A percentile compares a stretch with the other conserved stretches of the same genome.
phyloP scores from a whole-genome alignment of 2,797 vertebrate genomes.

The Sebastes wilsoni region DNA sequence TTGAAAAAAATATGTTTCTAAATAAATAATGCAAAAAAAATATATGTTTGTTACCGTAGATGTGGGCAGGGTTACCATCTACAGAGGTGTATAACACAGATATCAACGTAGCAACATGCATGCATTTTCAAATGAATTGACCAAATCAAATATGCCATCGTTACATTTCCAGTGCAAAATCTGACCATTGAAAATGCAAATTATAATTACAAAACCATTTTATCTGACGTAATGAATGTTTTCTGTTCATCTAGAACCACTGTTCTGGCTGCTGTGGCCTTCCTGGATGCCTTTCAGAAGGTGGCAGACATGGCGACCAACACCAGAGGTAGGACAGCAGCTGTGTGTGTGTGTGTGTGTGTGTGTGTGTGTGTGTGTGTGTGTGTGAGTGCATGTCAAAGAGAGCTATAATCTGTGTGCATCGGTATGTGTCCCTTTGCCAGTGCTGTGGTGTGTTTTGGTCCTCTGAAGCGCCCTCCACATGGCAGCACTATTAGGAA shows the following conservation, averaged over 20 bases:
- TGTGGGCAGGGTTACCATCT: background rate
- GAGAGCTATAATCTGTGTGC: background rate
- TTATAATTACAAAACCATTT: background rate
- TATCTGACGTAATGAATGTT: background rate
- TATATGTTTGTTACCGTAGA: background rate
- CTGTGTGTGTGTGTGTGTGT: slow-evolving; percentile 7
- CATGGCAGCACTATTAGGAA: slow-evolving; percentile 7
- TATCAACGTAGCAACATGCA: background rate
- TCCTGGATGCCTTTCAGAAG: slow-evolving; percentile 98
- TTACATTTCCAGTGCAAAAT: background rate
- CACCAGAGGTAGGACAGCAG: slow-evolving; percentile 89
- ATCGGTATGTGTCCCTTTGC: background rate
- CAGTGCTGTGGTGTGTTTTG: background rate
- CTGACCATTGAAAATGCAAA: background rate
- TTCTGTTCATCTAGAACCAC: slow-evolving; percentile 86
- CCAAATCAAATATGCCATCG: background rate
- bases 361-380: background rate
- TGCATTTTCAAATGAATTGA: background rate
- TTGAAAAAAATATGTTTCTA: background rate
- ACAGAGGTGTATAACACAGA: background rate
- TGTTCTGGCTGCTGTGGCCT: slow-evolving; percentile 93
- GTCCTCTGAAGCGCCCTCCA: background rate
- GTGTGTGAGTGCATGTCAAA: too few relatives aligned
- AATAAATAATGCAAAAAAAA: too few relatives aligned
- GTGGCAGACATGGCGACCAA: slow-evolving; percentile 99